phyloP scores from a whole-genome alignment of 2,888 invertebrate species.

The Pyrochroa serraticornis region DNA sequence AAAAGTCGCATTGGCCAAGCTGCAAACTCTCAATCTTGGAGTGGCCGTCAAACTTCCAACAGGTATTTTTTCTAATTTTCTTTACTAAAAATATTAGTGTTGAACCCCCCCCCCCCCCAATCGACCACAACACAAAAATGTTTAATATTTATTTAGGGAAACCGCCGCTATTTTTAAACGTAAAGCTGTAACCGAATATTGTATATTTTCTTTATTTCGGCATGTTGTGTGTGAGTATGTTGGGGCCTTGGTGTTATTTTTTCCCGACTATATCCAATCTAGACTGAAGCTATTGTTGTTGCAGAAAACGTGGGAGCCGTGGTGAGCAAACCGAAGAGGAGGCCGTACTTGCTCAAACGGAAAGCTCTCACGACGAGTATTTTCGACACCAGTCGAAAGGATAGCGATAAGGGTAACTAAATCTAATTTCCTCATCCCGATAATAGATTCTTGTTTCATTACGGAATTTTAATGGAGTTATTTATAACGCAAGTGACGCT shows the following conservation, averaged over 20 bases:
- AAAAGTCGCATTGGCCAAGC: slow-evolving; percentile 83
- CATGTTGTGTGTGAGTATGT: slow-evolving; percentile 2
- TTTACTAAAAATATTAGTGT: background rate
- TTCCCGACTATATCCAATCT: background rate
- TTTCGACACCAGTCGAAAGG: slow-evolving; percentile 77
- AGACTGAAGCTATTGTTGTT: slow-evolving; percentile 37
- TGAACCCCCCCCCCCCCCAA: too few species aligned
- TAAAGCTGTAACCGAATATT: slow-evolving; percentile 20
- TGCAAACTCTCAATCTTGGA: slow-evolving; percentile 85
- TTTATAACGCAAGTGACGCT: too few species aligned
- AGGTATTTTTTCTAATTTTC: slow-evolving; percentile 62
- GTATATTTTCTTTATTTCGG: slow-evolving; percentile 25
- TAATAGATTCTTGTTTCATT: too few species aligned
- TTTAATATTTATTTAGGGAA: slow-evolving; percentile 16
- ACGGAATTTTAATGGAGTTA: too few species aligned
- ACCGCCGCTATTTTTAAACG: slow-evolving; percentile 21
- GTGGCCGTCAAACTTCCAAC: slow-evolving; percentile 80
- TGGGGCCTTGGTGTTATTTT: slow-evolving; percentile 19
- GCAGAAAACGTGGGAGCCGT: slow-evolving; percentile 58
- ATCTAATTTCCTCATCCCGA: slow-evolving; percentile 44
- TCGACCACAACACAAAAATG: slow-evolving; percentile 14
- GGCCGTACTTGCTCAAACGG: slow-evolving; percentile 81
- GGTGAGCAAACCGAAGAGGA: slow-evolving; percentile 75
- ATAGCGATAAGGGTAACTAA: slow-evolving; percentile 66
- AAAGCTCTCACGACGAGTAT: slow-evolving; percentile 89